Evolutionary conservation across 2,113 vertebrate species (phyloP), one percentile per base, ranked within the genome.

Genomic region (Mastomys natalensis): DNA sequence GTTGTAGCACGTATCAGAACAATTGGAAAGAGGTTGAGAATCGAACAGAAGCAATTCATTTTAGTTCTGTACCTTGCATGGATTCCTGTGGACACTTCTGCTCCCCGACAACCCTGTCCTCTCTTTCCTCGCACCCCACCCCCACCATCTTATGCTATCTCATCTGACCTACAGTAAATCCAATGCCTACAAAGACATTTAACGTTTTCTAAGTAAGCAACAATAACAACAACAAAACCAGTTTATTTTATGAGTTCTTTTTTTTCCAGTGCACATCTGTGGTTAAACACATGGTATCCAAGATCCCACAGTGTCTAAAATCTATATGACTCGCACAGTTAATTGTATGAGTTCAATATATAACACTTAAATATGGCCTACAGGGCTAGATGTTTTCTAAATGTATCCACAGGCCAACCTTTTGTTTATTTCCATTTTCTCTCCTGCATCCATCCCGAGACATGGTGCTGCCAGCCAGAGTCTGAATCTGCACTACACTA

Each of bases 401-500:
- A 53, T 77, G 22, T 37, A 8, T n/a, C 45, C 37, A 43, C 19
- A 82, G 13, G 6, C 12, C 80, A 31, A 84, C 15, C 15, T 70
- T 31, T 70, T 0, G 1, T 34, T 26, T 5, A 16, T 62, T 26
- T 60, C 12, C 1, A 9, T 60, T 89, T 17, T 12, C n/a, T 22
- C 13, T 12, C 16, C 2, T 80, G 0, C 3, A 19, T 5, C 72
- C 1, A 15, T 5, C 72, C 16, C 58, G 3, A 40, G 80, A 19
- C 7, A 0, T 10, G 29, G 17, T 15, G 5, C 7, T 12, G 26
- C 62, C 17, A 13, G 51, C 37, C 29, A 43, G 34, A 34, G 19
- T n/a, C 0, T 0, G 7, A 0, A 40, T 29, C 26, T 0, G 2
- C 0, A 17, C 0, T 0, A 0, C 2, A 16, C n/a, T 29, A 26